Conservation (phyloP, 2,888 invertebrate species). For the Sylvicola fuscatus region DNA sequence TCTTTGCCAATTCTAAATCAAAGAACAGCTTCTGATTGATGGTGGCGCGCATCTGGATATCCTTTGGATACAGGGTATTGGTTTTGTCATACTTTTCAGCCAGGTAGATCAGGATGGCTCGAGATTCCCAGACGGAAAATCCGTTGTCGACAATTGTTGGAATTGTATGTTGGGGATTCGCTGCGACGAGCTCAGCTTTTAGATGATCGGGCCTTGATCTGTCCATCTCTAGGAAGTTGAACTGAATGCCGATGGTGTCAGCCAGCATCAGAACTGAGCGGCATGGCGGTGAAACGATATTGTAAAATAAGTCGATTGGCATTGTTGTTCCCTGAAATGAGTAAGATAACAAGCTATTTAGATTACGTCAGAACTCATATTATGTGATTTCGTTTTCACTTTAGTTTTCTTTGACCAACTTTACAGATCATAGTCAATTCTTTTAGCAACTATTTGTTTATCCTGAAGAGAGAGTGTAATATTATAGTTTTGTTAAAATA, state of each 20-base stretch:
- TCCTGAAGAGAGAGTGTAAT: no score
- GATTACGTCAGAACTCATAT: no score
- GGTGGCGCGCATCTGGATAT: slow-evolving; percentile 50
- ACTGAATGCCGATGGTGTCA: slow-evolving; percentile 39
- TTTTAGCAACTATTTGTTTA: no score
- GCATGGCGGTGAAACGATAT: slow-evolving; percentile 43
- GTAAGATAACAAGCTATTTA: no score
- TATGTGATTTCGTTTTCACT: no score
- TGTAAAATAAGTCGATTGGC: slow-evolving; percentile 40
- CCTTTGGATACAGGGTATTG: slow-evolving; percentile 51
- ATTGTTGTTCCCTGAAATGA: slow-evolving; percentile 1
- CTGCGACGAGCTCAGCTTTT: slow-evolving; percentile 48
- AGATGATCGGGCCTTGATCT: slow-evolving; percentile 41
- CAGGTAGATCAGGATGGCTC: slow-evolving; percentile 63
- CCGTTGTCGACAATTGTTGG: slow-evolving; percentile 72
- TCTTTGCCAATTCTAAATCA: slow-evolving; percentile 51
- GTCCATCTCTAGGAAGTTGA: slow-evolving; percentile 40
- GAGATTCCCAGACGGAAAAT: slow-evolving; percentile 63
- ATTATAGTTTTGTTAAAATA: no score
- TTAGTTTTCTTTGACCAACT: no score
- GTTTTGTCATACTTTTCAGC: slow-evolving; percentile 62
- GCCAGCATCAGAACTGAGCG: slow-evolving; percentile 41
- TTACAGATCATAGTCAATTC: no score
- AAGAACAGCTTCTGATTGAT: slow-evolving; percentile 66
- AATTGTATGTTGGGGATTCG: slow-evolving; percentile 67